Base-by-base conservation (phyloP, 2,888 invertebrate genomes). In the Aspidiotus rigidus region DNA sequence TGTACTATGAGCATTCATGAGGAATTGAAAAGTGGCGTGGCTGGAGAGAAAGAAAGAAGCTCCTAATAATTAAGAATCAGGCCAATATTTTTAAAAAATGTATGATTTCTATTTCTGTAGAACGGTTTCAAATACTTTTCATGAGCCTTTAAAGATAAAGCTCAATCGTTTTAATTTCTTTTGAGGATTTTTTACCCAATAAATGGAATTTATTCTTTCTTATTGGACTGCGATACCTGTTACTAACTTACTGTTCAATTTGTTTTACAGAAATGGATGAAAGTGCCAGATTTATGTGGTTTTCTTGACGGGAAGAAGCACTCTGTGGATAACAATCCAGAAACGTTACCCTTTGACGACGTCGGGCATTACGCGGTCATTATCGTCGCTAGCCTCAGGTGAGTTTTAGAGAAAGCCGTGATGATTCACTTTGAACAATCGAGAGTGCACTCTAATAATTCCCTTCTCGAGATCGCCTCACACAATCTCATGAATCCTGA, bases 331-430 rank as follows among this genome's bases (percentile, higher is more conserved):
- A 86, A 90, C 73, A 97, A 98, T 79, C 90, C 91, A 1, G 90
- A 90, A 75, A 91, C 90, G 74, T 86, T 88, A 75, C 95, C 96
- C 0, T 92, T 90, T 77, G 99, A 99, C 79, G 97, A 97, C 79
- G 91, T 98, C 17, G 86, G 97, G 71, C 93, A 98, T 79, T 99
- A 97, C 79, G 96, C 94, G 70, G 73, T 94, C 94, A 10, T 83
- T 97, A 28, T 96, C 95, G 64, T 93, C 93, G 59, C 82, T 94
- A 74, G 93, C 93, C 73, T 93, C 93, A 75, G 91, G 91, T 85
- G 77, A 82, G 83, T 62, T 60, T 13, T 28, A 49, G 6, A 1
- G 49, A 11, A 28, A 3, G 28, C 5, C 28, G 28, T 3, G 28
- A 5, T 28, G 28, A 28, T 28, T 1, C 2, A 28, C 28, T 28